phyloP scores from a whole-genome alignment of 2,797 vertebrate species.

The Dendrocincla fuliginosa region DNA sequence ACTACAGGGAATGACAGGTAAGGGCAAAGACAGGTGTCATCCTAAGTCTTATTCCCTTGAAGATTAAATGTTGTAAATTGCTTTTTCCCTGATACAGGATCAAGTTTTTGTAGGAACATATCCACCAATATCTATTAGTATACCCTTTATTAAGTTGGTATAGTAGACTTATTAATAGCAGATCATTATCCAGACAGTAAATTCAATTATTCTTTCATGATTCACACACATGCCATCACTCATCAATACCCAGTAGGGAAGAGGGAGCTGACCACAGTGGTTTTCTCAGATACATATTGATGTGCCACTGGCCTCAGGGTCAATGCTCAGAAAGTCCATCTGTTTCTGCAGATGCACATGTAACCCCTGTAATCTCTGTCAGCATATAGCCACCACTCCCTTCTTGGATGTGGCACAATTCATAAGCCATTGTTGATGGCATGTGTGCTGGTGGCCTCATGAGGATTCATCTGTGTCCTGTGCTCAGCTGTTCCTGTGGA shows the following conservation, averaged over 20 bases:
- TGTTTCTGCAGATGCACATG: background rate
- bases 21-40: background rate
- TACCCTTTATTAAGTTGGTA: background rate
- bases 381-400: background rate
- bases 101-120: background rate
- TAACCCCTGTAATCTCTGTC: background rate
- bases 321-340: background rate
- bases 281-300: background rate
- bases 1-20: background rate
- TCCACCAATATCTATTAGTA: background rate
- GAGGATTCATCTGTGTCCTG: background rate
- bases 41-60: background rate
- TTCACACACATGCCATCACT: background rate
- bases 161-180: background rate
- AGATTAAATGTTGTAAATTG: background rate
- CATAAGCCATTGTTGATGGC: fast-evolving
- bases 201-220: background rate
- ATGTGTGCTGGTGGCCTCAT: background rate
- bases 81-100: background rate
- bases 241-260: fast-evolving
- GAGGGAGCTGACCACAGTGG: background rate
- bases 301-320: background rate
- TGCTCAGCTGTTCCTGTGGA: background rate
- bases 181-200: background rate
- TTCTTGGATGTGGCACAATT: background rate